Evolutionary conservation across 2,113 vertebrate genomes (phyloP).

Genomic region (Perca fluviatilis): DNA sequence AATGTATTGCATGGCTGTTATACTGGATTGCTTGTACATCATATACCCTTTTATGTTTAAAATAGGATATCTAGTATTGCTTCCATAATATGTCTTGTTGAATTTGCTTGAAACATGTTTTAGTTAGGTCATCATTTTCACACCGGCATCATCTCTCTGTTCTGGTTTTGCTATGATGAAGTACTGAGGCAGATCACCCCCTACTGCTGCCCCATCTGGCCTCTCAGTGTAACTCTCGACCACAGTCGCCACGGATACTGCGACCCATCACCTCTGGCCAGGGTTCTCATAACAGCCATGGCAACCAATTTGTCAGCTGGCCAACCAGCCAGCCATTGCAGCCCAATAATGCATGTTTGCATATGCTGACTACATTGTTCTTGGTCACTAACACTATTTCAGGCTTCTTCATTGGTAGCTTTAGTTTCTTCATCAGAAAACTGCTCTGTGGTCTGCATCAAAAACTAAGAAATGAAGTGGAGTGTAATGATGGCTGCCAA

Average conservation of each 20-base stretch:
- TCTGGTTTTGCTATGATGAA: conserved; percentile 52
- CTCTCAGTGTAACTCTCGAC: conserved; percentile 60
- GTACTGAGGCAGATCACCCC: conserved; percentile 35
- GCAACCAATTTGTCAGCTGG: conserved; percentile 66
- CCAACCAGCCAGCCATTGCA: conserved; percentile 53
- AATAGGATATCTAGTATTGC: not conserved
- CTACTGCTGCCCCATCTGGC: conserved; percentile 78
- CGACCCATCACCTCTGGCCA: conserved; percentile 71
- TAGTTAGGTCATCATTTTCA: conserved; percentile 13
- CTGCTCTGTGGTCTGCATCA: not conserved
- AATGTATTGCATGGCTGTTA: not conserved
- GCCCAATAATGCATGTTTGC: conserved; percentile 24
- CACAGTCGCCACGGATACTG: conserved; percentile 52
- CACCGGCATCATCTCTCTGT: conserved; percentile 9
- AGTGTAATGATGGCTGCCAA: not conserved
- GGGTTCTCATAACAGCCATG: conserved; percentile 68
- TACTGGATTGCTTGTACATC: not conserved
- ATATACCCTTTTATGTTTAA: not conserved
- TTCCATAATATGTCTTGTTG: not conserved
- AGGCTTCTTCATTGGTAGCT: not conserved
- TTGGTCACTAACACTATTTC: conserved; percentile 19
- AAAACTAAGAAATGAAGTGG: not conserved
- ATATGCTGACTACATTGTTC: conserved; percentile 36
- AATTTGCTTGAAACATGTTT: not conserved
- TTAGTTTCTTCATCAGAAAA: not conserved